These are phyloP conservation scores for Aplochiton taeniatus DNA, from an alignment of 2,797 vertebrate genomes.

Conservation along the genomic window DNA sequence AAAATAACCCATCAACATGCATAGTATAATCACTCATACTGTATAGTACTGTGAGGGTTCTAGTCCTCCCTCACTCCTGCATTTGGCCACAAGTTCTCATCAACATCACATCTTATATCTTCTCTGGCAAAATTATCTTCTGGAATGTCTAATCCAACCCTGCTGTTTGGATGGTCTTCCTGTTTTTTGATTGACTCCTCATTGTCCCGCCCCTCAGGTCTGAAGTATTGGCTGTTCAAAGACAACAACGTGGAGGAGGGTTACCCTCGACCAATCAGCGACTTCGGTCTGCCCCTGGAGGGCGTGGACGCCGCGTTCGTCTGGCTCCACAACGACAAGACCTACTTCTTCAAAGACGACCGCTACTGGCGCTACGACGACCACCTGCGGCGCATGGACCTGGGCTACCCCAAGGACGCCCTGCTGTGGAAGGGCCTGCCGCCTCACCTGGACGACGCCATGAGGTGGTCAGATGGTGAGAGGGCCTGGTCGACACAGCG, in stretches of 20 bases:
- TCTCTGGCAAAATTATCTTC: no score
- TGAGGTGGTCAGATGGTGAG: slow-evolving; percentile 96
- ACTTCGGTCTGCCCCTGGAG: slow-evolving; percentile 88
- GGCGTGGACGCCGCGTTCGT: slow-evolving; percentile 90
- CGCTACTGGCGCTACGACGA: slow-evolving; percentile 93
- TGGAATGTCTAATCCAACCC: no score
- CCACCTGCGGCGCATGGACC: slow-evolving; percentile 86
- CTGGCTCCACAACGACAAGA: slow-evolving; percentile 95
- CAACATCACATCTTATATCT: no score
- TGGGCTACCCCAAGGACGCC: slow-evolving; percentile 87
- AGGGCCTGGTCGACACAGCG: background rate
- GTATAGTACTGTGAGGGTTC: no score
- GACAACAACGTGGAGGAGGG: slow-evolving; percentile 95
- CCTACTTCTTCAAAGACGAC: slow-evolving; percentile 95
- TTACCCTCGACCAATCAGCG: slow-evolving; percentile 89
- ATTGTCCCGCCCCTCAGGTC: slow-evolving; percentile 71
- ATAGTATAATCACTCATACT: no score
- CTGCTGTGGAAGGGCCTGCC: slow-evolving; percentile 91
- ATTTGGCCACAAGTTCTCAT: no score
- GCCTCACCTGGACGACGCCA: slow-evolving; percentile 86
- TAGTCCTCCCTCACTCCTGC: no score
- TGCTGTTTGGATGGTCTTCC: no score
- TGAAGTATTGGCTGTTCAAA: slow-evolving; percentile 97
- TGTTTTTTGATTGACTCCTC: slow-evolving; percentile 3
- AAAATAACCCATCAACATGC: no score